Evolutionary conservation across 1,140 invertebrate species (phyloP), one percentile per base, ranked within the genome.

Genomic region (Solenopsis fugax): DNA sequence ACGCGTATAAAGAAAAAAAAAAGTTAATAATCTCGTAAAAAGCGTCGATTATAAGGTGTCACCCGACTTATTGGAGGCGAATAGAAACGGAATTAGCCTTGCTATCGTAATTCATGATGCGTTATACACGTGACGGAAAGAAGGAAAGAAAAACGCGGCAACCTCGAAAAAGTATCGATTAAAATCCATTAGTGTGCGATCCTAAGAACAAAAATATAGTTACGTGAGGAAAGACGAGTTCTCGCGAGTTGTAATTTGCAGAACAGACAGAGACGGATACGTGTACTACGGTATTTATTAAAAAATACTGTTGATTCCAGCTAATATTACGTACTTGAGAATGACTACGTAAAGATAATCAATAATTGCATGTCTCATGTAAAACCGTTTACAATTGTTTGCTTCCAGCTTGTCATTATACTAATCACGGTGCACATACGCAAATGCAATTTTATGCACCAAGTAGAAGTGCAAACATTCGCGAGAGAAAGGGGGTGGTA

Each of bases 101-200:
- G 65, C 65, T 24, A 71, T 71, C 52, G 37, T 41, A 21, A 81
- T 54, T 9, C n/a, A 48, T 3, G 4, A 7, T 65, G 29, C 45
- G 62, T 71, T 48, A 37, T 16, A 69, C 64, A 69, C 37, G 64
- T 34, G 13, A 56, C n/a, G 29, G 34, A n/a, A 29, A 50, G 41
- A 4, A 62, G 16, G 41, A 60, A 16, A 37, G 29, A 34, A 56
- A 56, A 45, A 81, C 50, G 78, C 48, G 37, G 37, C 16, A 81
- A 21, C 69, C 87, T 89, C 76, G 88, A 45, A 62, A 13, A 34
- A 67, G 72, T 54, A 67, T 78, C 64, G 88, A 90, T 90, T 90
- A 82, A 80, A 60, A 34, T 56, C 71, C 45, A n/a, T 86, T 52
- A 64, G 45, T 37, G 76, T 71, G 45, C 58, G 58, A 88, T 80